Evolutionary conservation across 1,140 invertebrate species (phyloP).

Genomic region (Drosophila guanche): DNA sequence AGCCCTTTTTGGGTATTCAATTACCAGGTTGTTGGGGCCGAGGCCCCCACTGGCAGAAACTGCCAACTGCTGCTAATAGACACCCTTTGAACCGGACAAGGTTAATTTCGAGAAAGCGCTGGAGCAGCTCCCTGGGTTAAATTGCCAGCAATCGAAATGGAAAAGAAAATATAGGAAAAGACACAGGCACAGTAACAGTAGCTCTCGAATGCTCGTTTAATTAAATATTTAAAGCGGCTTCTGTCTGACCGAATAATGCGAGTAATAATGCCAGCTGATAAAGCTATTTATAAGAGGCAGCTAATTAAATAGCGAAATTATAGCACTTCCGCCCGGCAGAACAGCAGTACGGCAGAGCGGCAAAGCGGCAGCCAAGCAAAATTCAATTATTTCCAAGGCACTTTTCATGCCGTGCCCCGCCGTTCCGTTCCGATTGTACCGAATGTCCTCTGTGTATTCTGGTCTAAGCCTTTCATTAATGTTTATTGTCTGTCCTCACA

Average conservation of each 20-base stretch:
- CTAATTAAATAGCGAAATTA: conserved; percentile 51
- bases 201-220: conserved; percentile 22
- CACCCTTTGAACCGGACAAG: conserved; percentile 54
- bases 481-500: conserved; percentile 59
- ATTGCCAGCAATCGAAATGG: conserved; percentile 43
- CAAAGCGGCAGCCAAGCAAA: conserved; percentile 7
- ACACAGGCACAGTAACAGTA: conserved; percentile 11
- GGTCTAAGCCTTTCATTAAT: conserved; percentile 64
- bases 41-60: conserved; percentile 21
- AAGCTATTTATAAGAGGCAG: conserved; percentile 60
- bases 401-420: conserved; percentile 3
- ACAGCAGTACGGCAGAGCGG: background rate
- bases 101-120: conserved; percentile 52
- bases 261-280: conserved; percentile 39
- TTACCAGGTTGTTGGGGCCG: conserved; percentile 53
- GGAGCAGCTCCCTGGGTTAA: conserved; percentile 21
- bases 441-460: background rate
- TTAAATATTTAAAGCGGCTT: conserved; percentile 42
- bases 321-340: conserved; percentile 20
- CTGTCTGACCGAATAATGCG: background rate
- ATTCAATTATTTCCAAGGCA: conserved; percentile 49
- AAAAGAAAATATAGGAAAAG: conserved; percentile 33
- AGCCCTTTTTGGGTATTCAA: conserved; percentile 67
- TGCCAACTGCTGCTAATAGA: conserved; percentile 64
- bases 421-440: background rate